A percentile compares a stretch with the other conserved stretches of the same genome.
Conservation (phyloP, 2,888 invertebrate genomes). For the Saturnia japonica region DNA sequence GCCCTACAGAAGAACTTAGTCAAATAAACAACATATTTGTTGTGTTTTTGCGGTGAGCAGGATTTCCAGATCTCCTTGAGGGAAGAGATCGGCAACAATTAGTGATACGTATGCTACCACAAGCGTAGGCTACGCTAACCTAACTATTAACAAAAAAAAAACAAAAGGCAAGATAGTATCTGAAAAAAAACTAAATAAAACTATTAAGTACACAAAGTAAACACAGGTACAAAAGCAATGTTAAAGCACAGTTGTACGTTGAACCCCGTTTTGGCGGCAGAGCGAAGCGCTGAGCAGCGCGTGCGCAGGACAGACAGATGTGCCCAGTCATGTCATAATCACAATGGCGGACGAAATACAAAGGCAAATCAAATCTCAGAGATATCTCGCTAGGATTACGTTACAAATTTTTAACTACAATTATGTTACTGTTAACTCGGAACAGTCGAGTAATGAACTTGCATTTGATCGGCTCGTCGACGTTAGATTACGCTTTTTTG, state of each 20-base stretch:
- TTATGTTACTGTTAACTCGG: conserved; percentile 69
- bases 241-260: conserved; percentile 44
- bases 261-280: conserved; percentile 58
- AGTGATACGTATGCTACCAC: too few relatives aligned
- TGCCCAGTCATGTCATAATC: conserved; percentile 73
- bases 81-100: too few relatives aligned
- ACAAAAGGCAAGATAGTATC: background rate
- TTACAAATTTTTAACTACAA: conserved; percentile 74
- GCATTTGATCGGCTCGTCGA: conserved; percentile 36
- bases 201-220: conserved; percentile 27
- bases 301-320: conserved; percentile 61
- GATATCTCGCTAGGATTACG: conserved; percentile 76
- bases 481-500: conserved; percentile 32
- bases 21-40: too few relatives aligned
- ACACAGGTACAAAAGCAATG: conserved; percentile 17
- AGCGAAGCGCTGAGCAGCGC: conserved; percentile 38
- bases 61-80: too few relatives aligned
- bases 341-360: conserved; percentile 72
- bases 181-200: conserved; percentile 14
- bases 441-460: conserved; percentile 66
- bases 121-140: too few relatives aligned
- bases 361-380: conserved; percentile 70
- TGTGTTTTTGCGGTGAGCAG: too few relatives aligned
- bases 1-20: too few relatives aligned
- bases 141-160: too few relatives aligned